Evolutionary conservation across 2,888 invertebrate genomes (phyloP).

Genomic region (Exephanes ischioxanthus): DNA sequence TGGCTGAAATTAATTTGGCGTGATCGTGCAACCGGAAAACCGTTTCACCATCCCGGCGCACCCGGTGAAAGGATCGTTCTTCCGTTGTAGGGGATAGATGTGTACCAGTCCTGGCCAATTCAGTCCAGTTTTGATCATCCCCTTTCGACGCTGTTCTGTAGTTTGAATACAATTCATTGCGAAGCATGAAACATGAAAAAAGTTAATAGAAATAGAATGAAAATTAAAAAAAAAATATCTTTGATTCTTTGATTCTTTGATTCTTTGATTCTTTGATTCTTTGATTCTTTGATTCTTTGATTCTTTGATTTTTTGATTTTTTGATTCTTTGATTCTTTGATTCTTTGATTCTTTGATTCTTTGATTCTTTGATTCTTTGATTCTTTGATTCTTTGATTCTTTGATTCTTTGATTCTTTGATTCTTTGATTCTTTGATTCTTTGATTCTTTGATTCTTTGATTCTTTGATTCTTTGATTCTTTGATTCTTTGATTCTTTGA

Average conservation of each 20-base stretch:
- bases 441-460: too few species aligned
- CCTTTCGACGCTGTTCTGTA: neutral
- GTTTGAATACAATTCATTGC: neutral
- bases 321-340: neutral
- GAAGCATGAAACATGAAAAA: neutral
- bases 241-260: too few species aligned
- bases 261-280: neutral
- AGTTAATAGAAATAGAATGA: neutral
- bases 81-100: constrained; percentile 3
- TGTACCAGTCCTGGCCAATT: constrained; percentile 15
- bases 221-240: too few species aligned
- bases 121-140: neutral
- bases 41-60: constrained; percentile 50
- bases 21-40: constrained; percentile 62
- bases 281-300: neutral
- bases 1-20: constrained; percentile 66
- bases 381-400: neutral
- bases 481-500: neutral
- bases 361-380: neutral
- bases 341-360: too few species aligned
- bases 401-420: too few species aligned
- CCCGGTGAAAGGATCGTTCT: constrained; percentile 12
- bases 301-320: neutral
- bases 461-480: too few species aligned
- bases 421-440: too few species aligned